These are phyloP conservation scores for Camponotus vicinus DNA, from an alignment of 1,140 invertebrate genomes.

Conservation along the genomic window DNA sequence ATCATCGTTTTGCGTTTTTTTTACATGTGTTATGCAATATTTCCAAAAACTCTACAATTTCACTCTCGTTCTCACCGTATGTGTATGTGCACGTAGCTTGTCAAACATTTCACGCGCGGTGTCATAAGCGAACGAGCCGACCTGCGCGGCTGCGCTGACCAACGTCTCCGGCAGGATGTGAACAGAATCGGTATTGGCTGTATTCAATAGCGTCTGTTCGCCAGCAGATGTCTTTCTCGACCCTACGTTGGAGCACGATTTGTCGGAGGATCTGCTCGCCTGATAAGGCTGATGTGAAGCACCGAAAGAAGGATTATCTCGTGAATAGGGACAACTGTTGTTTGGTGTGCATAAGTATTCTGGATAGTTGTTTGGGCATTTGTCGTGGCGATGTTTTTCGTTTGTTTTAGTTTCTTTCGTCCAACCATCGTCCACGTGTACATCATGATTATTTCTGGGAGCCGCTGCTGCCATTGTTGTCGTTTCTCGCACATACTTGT, in stretches of 20 bases:
- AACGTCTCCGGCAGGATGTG: constrained; percentile 39
- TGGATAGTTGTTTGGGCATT: background rate
- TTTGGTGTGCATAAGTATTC: background rate
- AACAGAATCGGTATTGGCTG: background rate
- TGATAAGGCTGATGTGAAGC: background rate
- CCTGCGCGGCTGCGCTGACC: constrained; percentile 24
- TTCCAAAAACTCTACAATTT: too few relatives aligned
- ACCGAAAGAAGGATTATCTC: background rate
- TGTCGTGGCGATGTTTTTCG: background rate
- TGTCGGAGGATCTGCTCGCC: background rate
- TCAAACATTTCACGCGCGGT: constrained; percentile 31
- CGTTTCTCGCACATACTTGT: background rate
- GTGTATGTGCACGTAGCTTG: constrained; percentile 25
- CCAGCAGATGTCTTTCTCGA: background rate
- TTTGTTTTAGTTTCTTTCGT: background rate
- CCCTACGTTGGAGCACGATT: background rate
- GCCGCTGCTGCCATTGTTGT: background rate
- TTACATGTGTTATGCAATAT: too few relatives aligned
- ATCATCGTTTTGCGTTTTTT: background rate
- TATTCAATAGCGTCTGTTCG: background rate
- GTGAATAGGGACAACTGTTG: background rate
- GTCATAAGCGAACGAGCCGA: constrained; percentile 29
- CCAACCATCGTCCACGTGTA: background rate
- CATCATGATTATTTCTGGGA: background rate
- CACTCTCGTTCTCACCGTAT: constrained; percentile 10